phyloP scores from a whole-genome alignment of 2,888 invertebrate species.

The Platycheirus albimanus region DNA sequence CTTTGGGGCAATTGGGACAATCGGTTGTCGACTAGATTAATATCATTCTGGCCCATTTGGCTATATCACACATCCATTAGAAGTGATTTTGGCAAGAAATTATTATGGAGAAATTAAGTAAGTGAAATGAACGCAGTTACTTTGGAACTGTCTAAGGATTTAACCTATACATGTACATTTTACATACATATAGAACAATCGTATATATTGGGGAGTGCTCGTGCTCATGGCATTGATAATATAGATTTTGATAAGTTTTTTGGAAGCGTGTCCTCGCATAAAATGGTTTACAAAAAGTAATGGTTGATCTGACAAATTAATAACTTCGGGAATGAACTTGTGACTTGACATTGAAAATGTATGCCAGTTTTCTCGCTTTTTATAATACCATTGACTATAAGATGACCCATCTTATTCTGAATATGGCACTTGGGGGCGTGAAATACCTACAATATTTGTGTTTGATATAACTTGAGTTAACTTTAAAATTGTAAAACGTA shows the following conservation, averaged over 20 bases:
- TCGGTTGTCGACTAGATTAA: slow-evolving; percentile 48
- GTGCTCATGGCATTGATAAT: no score
- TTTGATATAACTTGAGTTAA: no score
- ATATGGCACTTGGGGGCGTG: no score
- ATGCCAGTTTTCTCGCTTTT: no score
- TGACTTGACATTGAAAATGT: no score
- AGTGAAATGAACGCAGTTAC: slow-evolving; percentile 9
- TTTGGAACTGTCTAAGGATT: not conserved
- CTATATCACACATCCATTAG: slow-evolving; percentile 39
- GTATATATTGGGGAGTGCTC: not conserved
- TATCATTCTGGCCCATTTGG: slow-evolving; percentile 33
- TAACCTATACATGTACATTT: not conserved
- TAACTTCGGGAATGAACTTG: slow-evolving; percentile 11
- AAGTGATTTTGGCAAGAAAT: slow-evolving; percentile 25
- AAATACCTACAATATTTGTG: no score
- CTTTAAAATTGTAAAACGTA: no score
- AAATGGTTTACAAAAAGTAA: not conserved
- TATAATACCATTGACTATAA: no score
- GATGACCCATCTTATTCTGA: no score
- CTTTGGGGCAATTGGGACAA: slow-evolving; percentile 17
- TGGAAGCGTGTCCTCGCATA: not conserved
- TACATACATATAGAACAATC: not conserved
- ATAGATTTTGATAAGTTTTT: not conserved
- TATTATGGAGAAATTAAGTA: slow-evolving; percentile 21
- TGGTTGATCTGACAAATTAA: no score